These are phyloP conservation scores for Altica lythri DNA, from an alignment of 2,888 invertebrate genomes.

Conservation along the genomic window DNA sequence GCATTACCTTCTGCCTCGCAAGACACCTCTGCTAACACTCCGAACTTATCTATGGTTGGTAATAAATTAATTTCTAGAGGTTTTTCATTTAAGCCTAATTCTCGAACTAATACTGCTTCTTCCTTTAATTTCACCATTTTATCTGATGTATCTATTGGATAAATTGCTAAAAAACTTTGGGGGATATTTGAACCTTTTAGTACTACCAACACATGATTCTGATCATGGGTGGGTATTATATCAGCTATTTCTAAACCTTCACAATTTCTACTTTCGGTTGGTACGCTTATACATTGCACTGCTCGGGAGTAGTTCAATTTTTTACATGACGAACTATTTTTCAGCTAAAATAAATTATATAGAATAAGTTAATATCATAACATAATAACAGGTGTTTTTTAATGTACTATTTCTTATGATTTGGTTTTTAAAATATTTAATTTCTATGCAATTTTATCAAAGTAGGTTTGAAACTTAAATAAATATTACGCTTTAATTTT, in stretches of 20 bases:
- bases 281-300: conserved; percentile 65
- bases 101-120: conserved; percentile 65
- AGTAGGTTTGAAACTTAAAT: no score
- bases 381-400: no score
- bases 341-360: conserved; percentile 37
- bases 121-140: conserved; percentile 62
- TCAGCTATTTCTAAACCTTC: conserved; percentile 61
- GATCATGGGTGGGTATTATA: conserved; percentile 71
- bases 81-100: conserved; percentile 67
- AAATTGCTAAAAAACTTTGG: conserved; percentile 61
- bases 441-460: no score
- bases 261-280: conserved; percentile 58
- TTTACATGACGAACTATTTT: conserved; percentile 51
- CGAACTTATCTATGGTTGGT: conserved; percentile 59
- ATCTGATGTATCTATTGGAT: conserved; percentile 60
- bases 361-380: no score
- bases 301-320: conserved; percentile 58
- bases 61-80: conserved; percentile 73
- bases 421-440: no score
- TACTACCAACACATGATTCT: conserved; percentile 69
- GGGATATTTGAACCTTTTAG: conserved; percentile 50
- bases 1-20: conserved; percentile 61
- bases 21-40: conserved; percentile 30
- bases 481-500: no score
- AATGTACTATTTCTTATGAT: no score